phyloP scores from a whole-genome alignment of 92 coral and sea anemone species.

The Porites cylindrica region DNA sequence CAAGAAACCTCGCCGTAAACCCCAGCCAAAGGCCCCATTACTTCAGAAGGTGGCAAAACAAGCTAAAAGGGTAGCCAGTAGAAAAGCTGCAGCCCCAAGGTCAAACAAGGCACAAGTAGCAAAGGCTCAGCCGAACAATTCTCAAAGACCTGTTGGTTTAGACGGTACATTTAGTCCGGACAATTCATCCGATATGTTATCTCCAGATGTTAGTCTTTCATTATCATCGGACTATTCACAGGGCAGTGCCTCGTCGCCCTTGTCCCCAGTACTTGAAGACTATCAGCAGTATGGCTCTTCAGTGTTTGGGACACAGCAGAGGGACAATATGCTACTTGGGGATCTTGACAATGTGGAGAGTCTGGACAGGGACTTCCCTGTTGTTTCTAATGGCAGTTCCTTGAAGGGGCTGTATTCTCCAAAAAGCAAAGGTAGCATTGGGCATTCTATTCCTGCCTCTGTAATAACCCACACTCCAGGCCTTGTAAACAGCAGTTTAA shows the following conservation, averaged over 20 bases:
- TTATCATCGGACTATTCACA: slow-evolving; percentile 86
- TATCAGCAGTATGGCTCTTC: slow-evolving; percentile 80
- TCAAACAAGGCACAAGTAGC: slow-evolving; percentile 68
- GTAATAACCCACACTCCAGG: slow-evolving; percentile 75
- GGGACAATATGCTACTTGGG: slow-evolving; percentile 72
- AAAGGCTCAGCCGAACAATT: slow-evolving; percentile 54
- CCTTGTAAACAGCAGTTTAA: slow-evolving; percentile 11
- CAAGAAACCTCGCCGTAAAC: slow-evolving; percentile 91
- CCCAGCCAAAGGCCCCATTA: slow-evolving; percentile 81
- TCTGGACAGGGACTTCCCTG: slow-evolving; percentile 45
- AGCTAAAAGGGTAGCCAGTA: slow-evolving; percentile 62
- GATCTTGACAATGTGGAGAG: slow-evolving; percentile 69
- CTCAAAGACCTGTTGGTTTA: slow-evolving; percentile 58
- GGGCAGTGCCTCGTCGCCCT: slow-evolving; percentile 73
- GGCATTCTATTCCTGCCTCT: slow-evolving; percentile 71
- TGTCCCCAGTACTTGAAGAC: slow-evolving; percentile 78
- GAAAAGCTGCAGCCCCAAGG: slow-evolving; percentile 74
- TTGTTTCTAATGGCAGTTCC: slow-evolving; percentile 70
- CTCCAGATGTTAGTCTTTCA: slow-evolving; percentile 72
- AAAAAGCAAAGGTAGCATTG: slow-evolving; percentile 39
- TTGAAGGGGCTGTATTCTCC: slow-evolving; percentile 67
- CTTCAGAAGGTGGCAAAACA: slow-evolving; percentile 67
- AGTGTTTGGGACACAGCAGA: slow-evolving; percentile 80
- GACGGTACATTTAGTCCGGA: slow-evolving; percentile 76
- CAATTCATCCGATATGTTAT: slow-evolving; percentile 72